phyloP scores from a whole-genome alignment of 2,888 invertebrate genomes.

The Salticus scenicus region DNA sequence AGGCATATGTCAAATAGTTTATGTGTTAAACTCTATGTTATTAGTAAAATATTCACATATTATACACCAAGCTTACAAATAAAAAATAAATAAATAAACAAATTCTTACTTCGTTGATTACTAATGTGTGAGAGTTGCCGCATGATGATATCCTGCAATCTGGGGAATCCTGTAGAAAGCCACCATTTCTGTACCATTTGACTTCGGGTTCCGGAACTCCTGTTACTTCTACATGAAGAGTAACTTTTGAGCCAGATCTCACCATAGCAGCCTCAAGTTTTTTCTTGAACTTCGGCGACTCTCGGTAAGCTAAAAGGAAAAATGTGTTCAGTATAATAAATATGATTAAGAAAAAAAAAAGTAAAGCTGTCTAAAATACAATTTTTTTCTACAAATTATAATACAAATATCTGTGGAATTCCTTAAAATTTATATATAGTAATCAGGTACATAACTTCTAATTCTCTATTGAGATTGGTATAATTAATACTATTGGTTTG shows the following conservation, averaged over 20 bases:
- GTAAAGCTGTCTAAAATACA: neutral
- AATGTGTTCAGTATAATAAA: neutral
- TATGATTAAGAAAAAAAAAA: neutral
- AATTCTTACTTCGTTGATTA: slow-evolving; percentile 54
- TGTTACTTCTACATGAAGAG: slow-evolving; percentile 81
- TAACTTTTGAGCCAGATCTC: slow-evolving; percentile 59
- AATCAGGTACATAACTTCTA: too few relatives aligned
- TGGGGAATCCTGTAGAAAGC: slow-evolving; percentile 87
- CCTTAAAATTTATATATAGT: neutral
- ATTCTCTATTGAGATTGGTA: too few relatives aligned
- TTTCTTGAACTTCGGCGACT: slow-evolving; percentile 81
- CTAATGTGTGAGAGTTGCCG: slow-evolving; percentile 70
- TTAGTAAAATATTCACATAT: too few relatives aligned
- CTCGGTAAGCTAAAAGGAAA: slow-evolving; percentile 45
- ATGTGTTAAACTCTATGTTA: too few relatives aligned
- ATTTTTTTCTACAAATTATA: too few relatives aligned
- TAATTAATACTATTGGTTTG: too few relatives aligned
- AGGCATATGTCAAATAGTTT: too few relatives aligned
- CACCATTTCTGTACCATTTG: slow-evolving; percentile 83
- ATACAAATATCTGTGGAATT: neutral
- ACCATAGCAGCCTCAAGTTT: slow-evolving; percentile 75
- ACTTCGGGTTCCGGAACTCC: slow-evolving; percentile 82
- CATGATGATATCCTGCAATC: slow-evolving; percentile 88
- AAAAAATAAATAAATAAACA: neutral
- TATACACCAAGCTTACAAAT: too few relatives aligned